Percentiles rank a stretch among this genome's conserved stretches.
Evolutionary conservation across 2,888 invertebrate genomes (phyloP).

Genomic region (Eupithecia insigniata): DNA sequence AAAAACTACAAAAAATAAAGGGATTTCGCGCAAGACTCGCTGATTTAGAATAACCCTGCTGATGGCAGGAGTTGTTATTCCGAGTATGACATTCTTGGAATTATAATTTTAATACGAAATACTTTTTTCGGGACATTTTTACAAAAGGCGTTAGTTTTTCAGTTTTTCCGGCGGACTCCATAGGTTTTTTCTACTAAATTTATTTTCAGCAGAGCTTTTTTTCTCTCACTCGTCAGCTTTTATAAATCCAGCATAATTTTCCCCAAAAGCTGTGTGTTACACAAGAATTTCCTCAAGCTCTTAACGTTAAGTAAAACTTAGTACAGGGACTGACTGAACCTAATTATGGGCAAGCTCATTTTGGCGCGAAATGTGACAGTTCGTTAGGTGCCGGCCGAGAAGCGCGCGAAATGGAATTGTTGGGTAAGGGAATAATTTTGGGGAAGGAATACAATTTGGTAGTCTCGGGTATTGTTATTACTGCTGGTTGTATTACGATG

Average conservation of each 20-base stretch:
- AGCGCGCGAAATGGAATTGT: conserved; percentile 57
- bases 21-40: neutral
- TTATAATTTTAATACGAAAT: neutral
- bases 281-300: conserved; percentile 19
- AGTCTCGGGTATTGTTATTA: conserved; percentile 43
- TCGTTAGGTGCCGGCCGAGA: conserved; percentile 67
- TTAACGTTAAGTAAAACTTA: conserved; percentile 48
- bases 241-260: conserved; percentile 15
- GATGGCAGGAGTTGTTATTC: neutral
- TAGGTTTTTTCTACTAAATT: neutral
- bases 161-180: neutral
- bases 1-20: neutral
- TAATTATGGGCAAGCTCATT: conserved; percentile 71
- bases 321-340: conserved; percentile 57
- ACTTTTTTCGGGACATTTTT: neutral
- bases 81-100: neutral
- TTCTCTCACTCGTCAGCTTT: neutral
- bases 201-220: neutral
- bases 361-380: conserved; percentile 74
- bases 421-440: conserved; percentile 33
- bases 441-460: conserved; percentile 44
- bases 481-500: neutral
- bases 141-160: neutral
- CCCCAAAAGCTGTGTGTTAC: conserved; percentile 13
- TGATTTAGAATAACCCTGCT: neutral